Conservation (phyloP, 1,140 invertebrate genomes). For the Dendrolimus kikuchii region DNA sequence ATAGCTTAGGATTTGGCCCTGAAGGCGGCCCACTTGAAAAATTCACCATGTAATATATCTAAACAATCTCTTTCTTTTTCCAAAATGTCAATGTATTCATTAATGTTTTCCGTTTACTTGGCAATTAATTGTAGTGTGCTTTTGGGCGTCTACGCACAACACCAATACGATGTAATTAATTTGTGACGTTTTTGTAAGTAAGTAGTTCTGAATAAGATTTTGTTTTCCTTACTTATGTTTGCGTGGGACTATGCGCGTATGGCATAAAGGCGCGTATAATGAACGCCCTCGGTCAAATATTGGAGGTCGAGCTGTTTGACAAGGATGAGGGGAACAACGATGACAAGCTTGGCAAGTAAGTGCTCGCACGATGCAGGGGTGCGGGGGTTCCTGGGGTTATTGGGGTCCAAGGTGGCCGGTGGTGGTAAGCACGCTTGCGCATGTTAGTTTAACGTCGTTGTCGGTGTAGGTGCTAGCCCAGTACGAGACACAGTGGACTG, state of each 20-base stretch:
- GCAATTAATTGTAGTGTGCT: constrained; percentile 1
- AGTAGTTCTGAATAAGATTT: constrained; percentile 45
- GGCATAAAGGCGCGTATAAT: constrained; percentile 61
- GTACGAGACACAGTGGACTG: no score
- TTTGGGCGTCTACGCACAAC: constrained; percentile 1
- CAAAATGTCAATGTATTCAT: background rate
- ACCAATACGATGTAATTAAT: background rate
- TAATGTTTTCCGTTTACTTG: constrained; percentile 2
- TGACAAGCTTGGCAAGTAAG: constrained; percentile 87
- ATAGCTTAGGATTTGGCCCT: no score
- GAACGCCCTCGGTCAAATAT: constrained; percentile 77
- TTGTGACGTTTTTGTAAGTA: constrained; percentile 9
- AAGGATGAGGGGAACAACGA: constrained; percentile 89
- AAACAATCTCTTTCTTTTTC: background rate
- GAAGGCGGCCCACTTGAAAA: no score
- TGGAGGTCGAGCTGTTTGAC: constrained; percentile 87
- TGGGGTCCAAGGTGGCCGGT: background rate
- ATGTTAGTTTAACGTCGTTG: background rate
- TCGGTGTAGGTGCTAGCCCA: no score
- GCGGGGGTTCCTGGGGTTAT: background rate
- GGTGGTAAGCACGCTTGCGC: background rate
- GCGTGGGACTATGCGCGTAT: constrained; percentile 49
- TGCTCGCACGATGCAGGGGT: constrained; percentile 23
- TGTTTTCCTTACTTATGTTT: constrained; percentile 65
- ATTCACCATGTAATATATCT: background rate